phyloP scores from a whole-genome alignment of 2,797 vertebrate genomes.

The Propithecus perrieri region DNA sequence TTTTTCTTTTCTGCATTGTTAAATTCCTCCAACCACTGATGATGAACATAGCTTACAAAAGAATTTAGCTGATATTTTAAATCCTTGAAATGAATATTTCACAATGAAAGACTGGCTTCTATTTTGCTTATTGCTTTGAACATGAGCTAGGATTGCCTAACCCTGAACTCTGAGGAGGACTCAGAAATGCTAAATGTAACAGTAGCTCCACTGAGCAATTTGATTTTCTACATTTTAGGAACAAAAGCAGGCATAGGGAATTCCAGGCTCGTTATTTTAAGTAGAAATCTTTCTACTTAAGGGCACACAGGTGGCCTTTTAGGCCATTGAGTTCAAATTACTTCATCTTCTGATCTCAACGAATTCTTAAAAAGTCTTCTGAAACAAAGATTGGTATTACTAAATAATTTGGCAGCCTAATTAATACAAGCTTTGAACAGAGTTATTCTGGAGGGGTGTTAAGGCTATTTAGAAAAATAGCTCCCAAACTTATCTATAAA shows the following conservation, averaged over 20 bases:
- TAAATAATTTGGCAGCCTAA: conserved; percentile 3
- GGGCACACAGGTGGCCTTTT: neutral
- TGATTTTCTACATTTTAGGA: conserved; percentile 2
- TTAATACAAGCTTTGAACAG: neutral
- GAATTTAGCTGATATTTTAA: neutral
- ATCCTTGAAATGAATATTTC: neutral
- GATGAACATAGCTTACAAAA: neutral
- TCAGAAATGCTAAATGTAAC: neutral
- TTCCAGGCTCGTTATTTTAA: conserved; percentile 11
- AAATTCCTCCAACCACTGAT: neutral
- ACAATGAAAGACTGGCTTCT: neutral
- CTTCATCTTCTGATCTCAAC: neutral
- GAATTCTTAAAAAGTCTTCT: conserved; percentile 2
- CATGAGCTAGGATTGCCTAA: neutral
- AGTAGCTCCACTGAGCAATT: neutral
- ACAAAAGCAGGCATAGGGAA: neutral
- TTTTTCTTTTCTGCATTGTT: neutral
- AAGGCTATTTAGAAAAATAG: neutral
- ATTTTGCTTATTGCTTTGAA: neutral
- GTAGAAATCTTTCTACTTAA: conserved; percentile 12
- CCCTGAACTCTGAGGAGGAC: neutral
- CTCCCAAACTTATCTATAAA: neutral
- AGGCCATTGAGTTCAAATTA: neutral
- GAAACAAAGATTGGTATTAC: conserved; percentile 7
- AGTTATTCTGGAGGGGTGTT: neutral